Percentiles rank a stretch among this genome's conserved stretches.
Conservation (phyloP, 2,113 vertebrate genomes). For the Rhodinocichla rosea region DNA sequence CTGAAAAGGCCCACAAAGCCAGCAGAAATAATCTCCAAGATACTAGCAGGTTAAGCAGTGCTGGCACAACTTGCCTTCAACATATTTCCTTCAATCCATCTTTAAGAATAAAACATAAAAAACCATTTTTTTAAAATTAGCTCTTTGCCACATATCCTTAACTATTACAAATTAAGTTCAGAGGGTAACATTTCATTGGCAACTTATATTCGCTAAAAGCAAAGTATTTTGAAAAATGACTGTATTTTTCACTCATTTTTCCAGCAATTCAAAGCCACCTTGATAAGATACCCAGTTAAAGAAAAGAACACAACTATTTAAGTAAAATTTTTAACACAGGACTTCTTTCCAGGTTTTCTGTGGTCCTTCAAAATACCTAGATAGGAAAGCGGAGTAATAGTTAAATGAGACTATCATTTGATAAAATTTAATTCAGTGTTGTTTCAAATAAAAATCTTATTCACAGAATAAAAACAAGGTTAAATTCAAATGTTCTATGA, state of each 20-base stretch:
- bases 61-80: background rate
- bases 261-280: background rate
- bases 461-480: background rate
- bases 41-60: background rate
- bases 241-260: background rate
- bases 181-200: background rate
- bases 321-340: background rate
- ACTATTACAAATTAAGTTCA: background rate
- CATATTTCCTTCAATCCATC: background rate
- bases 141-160: background rate
- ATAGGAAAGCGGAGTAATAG: background rate
- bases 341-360: background rate
- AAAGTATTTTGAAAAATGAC: background rate
- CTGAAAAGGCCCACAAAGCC: slow-evolving; percentile 27
- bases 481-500: background rate
- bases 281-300: background rate
- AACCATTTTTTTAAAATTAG: background rate
- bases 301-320: background rate
- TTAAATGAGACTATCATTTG: background rate
- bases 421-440: background rate
- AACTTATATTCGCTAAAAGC: background rate
- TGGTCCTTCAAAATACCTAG: background rate
- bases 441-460: background rate
- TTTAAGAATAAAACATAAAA: background rate
- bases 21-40: slow-evolving; percentile 35